Evolutionary conservation across 2,113 vertebrate species (phyloP), one percentile per base, ranked within the genome.

Genomic region (Triplophysa rosa): DNA sequence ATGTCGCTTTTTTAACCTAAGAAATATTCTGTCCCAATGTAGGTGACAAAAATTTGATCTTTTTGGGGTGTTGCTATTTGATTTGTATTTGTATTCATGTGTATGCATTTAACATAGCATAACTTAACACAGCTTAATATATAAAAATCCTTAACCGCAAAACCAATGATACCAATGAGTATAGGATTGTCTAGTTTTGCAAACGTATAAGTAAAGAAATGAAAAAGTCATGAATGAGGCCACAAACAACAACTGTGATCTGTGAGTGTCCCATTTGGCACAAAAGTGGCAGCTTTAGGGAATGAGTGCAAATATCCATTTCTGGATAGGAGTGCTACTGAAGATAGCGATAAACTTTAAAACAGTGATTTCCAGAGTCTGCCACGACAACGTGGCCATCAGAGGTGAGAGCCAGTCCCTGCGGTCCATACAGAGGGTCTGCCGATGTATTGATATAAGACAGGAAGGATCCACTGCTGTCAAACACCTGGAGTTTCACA

Each of bases 321-420:
- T 71, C 6, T n/a, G 11, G 45, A 33, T 14, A n/a, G 29, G 26
- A 69, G 64, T 49, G 82, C 93, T 93, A 97, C 90, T 99, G 96
- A 74, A 98, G 92, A 86, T 98, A 99, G 83, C 96, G 95, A 85
- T 99, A 99, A 82, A 99, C 93, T 92, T 99, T 99, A 89, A 98
- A 99, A 91, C 97, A 99, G 87, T 99, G 98, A 91, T 99, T 99
- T 82, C 98, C 97, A 79, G 98, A 99, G 91, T 99, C 98, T 73
- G 98, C 98, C 13, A 99, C 97, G 83, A 98, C 97, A 37, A 99
- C 95, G 0, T 99, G 97, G 85, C 97, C 96, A 0, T 99, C 96
- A 6, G 96, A 96, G 83, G 97, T 99, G 61, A 99, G 94, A 12
- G 97, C 95, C 87, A 99, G 91, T 68, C 98, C 98, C 90, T 99